A percentile compares a stretch with the other conserved stretches of the same genome.
Evolutionary conservation across 1,140 invertebrate species (phyloP).

Genomic region (Hylyphantes graminicola): DNA sequence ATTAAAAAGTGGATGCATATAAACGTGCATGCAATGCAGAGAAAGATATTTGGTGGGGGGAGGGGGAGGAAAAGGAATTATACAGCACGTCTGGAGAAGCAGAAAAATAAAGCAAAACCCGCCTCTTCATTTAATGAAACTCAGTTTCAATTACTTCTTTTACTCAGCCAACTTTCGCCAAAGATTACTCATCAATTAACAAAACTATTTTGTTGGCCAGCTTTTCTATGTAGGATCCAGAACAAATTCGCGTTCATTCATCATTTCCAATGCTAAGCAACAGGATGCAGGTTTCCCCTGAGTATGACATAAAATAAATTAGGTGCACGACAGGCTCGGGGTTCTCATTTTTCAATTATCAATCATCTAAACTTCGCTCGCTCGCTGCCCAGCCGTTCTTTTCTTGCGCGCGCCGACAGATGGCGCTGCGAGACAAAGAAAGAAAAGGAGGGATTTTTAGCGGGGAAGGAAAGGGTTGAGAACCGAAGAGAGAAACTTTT

Average conservation of each 20-base stretch:
- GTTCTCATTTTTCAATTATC: slow-evolving; percentile 61
- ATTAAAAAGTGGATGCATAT: slow-evolving; percentile 49
- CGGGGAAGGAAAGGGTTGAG: not conserved
- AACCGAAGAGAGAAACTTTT: not conserved
- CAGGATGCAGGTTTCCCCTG: slow-evolving; percentile 61
- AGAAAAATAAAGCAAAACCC: slow-evolving; percentile 55
- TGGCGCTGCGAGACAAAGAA: slow-evolving; percentile 27
- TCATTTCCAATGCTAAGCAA: slow-evolving; percentile 58
- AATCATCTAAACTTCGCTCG: slow-evolving; percentile 38
- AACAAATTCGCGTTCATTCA: slow-evolving; percentile 61
- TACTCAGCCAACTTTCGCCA: slow-evolving; percentile 55
- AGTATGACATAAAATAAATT: slow-evolving; percentile 61
- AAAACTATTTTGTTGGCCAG: slow-evolving; percentile 61
- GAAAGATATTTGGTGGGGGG: not conserved
- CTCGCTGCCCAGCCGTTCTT: slow-evolving; percentile 43
- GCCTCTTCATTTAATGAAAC: slow-evolving; percentile 61
- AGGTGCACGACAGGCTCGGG: slow-evolving; percentile 60
- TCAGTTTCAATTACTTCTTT: slow-evolving; percentile 60
- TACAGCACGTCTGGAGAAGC: slow-evolving; percentile 23
- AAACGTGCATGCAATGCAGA: slow-evolving; percentile 58
- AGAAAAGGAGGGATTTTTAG: not conserved
- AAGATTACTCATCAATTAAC: slow-evolving; percentile 62
- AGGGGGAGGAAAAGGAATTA: slow-evolving; percentile 16
- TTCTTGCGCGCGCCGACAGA: slow-evolving; percentile 20
- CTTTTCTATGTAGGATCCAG: slow-evolving; percentile 60